These are phyloP conservation scores for Sicus ferrugineus DNA, from an alignment of 2,888 invertebrate genomes.

Conservation along the genomic window DNA sequence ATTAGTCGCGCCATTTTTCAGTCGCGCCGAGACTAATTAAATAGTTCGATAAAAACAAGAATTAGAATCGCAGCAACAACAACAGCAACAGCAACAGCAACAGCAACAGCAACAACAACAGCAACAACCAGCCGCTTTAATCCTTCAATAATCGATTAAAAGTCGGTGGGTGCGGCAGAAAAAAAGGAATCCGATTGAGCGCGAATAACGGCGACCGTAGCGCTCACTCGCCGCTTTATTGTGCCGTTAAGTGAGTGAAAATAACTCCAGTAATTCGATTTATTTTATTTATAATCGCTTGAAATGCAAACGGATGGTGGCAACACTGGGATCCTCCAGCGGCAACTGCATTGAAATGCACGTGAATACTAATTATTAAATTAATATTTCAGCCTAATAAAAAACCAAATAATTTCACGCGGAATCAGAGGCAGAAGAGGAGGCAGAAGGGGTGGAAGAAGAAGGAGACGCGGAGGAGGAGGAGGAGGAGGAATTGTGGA, in stretches of 20 bases:
- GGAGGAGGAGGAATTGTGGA: neutral
- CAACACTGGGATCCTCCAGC: slow-evolving; percentile 7
- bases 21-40: neutral
- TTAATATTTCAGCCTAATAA: slow-evolving; percentile 9
- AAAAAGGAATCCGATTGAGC: neutral
- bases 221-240: neutral
- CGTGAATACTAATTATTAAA: slow-evolving; percentile 23
- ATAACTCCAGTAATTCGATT: neutral
- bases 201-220: neutral
- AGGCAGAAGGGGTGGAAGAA: slow-evolving; percentile 11
- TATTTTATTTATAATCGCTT: neutral
- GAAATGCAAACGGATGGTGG: too few relatives aligned
- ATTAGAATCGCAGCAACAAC: neutral
- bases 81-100: slow-evolving; percentile 40
- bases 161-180: neutral
- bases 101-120: slow-evolving; percentile 47
- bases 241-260: neutral
- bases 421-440: slow-evolving; percentile 47
- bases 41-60: neutral
- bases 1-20: neutral
- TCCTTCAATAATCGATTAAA: slow-evolving; percentile 5
- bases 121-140: neutral
- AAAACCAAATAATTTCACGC: slow-evolving; percentile 47
- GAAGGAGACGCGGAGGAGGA: neutral
- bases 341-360: slow-evolving; percentile 14